A percentile compares a stretch with the other conserved stretches of the same genome.
These are phyloP conservation scores for Rhabdomys pumilio DNA, from an alignment of 2,797 vertebrate genomes.

Conservation along the genomic window DNA sequence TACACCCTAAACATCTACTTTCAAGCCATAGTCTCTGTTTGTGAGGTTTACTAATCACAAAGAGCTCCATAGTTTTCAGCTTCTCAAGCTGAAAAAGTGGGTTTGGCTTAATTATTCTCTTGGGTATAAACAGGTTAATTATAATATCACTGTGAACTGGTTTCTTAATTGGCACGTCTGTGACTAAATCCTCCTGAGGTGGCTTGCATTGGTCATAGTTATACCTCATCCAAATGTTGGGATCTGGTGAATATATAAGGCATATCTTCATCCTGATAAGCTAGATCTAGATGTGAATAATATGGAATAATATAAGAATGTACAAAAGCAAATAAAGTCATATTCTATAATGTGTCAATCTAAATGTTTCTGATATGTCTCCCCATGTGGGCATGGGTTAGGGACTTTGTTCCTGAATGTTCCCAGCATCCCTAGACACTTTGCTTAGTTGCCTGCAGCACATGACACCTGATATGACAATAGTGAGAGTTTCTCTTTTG, in stretches of 20 bases:
- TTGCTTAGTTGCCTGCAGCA: background rate
- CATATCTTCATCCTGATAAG: background rate
- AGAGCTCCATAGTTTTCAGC: background rate
- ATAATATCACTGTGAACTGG: background rate
- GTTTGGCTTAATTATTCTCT: background rate
- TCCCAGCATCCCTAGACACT: background rate
- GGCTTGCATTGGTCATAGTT: background rate
- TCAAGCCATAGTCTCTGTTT: slow-evolving; percentile 46
- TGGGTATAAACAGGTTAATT: slow-evolving; percentile 34
- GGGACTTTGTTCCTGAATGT: background rate
- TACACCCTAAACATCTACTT: slow-evolving; percentile 48
- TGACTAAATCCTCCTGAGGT: slow-evolving; percentile 6
- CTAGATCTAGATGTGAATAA: background rate
- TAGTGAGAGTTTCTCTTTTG: background rate
- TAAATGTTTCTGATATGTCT: background rate
- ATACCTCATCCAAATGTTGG: background rate
- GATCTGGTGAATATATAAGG: background rate
- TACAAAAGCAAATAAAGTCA: background rate
- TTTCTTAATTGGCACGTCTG: background rate
- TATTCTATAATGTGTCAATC: slow-evolving; percentile 2
- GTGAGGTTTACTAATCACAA: slow-evolving; percentile 18
- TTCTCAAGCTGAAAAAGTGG: background rate
- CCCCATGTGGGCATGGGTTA: too few species aligned
- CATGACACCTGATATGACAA: background rate
- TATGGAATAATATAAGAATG: background rate